phyloP scores from a whole-genome alignment of 2,797 vertebrate species.

The Hapalemur alaotrensis region DNA sequence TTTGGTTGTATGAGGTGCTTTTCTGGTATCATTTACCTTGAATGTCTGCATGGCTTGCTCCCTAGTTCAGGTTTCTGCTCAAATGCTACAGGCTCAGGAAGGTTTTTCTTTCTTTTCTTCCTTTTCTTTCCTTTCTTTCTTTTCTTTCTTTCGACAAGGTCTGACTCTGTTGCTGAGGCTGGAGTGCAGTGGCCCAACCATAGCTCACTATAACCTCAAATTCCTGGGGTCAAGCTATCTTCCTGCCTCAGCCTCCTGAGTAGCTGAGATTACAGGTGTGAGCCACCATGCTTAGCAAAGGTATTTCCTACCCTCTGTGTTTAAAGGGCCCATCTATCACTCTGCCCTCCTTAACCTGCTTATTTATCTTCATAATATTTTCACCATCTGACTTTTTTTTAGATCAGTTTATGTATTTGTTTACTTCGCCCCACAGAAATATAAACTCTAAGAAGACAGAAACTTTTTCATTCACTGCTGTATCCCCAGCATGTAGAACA shows the following conservation, averaged over 20 bases:
- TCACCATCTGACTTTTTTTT: not conserved
- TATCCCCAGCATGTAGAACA: not conserved
- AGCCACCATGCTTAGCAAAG: not conserved
- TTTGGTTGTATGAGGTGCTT: not conserved
- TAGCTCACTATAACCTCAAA: not conserved
- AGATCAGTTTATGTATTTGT: not conserved
- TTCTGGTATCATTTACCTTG: not conserved
- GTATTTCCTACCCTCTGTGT: not conserved
- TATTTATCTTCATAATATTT: constrained; percentile 13
- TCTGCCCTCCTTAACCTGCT: not conserved
- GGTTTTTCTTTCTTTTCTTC: not conserved
- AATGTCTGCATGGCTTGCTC: not conserved
- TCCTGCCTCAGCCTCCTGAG: not conserved
- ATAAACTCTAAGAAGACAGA: not conserved
- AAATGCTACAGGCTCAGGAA: not conserved
- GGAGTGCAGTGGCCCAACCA: not conserved
- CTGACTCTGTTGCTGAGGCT: not conserved
- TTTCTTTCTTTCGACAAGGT: not conserved
- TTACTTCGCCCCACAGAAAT: not conserved
- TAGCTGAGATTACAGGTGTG: not conserved
- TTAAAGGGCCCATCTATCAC: not conserved
- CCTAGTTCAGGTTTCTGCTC: not conserved
- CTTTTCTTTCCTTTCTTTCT: not conserved
- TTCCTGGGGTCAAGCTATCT: not conserved
- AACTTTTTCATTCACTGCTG: not conserved